These are phyloP conservation scores for Athene cunicularia DNA, from an alignment of 2,113 vertebrate genomes.

Conservation along the genomic window DNA sequence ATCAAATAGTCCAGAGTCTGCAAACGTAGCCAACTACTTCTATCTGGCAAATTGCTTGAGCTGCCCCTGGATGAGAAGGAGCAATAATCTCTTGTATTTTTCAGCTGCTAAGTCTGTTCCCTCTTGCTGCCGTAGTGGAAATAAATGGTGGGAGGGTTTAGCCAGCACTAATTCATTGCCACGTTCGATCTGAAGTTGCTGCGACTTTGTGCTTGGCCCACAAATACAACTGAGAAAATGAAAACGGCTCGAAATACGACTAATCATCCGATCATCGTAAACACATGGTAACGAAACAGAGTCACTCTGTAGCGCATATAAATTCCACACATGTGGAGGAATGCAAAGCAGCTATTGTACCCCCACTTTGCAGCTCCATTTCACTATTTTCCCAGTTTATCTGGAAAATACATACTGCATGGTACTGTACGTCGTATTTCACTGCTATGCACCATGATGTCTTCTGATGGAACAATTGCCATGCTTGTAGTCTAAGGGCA, in stretches of 20 bases:
- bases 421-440: constrained; percentile 69
- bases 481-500: constrained; percentile 68
- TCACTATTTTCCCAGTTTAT: constrained; percentile 49
- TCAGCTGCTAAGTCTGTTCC: not conserved
- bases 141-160: constrained; percentile 42
- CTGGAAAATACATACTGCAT: constrained; percentile 63
- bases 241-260: not conserved
- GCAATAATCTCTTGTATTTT: not conserved
- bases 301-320: constrained; percentile 42
- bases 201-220: not conserved
- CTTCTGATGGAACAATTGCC: constrained; percentile 62
- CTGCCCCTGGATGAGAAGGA: not conserved
- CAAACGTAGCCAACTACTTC: not conserved
- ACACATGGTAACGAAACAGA: constrained; percentile 41
- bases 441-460: constrained; percentile 72
- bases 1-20: not conserved
- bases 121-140: not conserved
- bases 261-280: constrained; percentile 19
- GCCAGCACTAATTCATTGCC: constrained; percentile 31
- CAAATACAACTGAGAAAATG: not conserved
- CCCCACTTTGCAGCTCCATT: constrained; percentile 32
- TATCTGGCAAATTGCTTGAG: not conserved
- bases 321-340: constrained; percentile 63
- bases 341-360: constrained; percentile 63
- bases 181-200: not conserved